These are phyloP conservation scores for Phengaris alcon DNA, from an alignment of 2,888 invertebrate species.

Conservation along the genomic window DNA sequence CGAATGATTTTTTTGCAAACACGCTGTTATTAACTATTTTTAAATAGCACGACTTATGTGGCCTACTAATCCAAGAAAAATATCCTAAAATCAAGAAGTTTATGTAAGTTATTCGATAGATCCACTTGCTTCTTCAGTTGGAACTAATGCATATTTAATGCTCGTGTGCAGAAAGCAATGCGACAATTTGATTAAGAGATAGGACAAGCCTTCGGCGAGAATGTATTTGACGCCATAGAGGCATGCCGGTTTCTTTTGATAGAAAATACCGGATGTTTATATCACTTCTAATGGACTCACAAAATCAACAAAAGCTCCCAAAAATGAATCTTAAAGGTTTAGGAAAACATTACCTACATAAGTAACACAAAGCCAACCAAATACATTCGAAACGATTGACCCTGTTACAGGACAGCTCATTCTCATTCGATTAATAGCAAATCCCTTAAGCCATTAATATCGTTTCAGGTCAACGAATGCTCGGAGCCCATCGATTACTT, in stretches of 20 bases:
- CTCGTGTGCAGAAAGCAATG: slow-evolving; percentile 36
- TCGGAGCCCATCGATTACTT: slow-evolving; percentile 12
- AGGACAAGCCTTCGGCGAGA: too few relatives aligned
- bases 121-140: slow-evolving; percentile 42
- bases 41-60: background rate
- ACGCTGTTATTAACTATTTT: background rate
- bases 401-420: background rate
- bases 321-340: too few relatives aligned
- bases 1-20: background rate
- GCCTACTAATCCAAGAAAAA: background rate
- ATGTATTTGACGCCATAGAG: too few relatives aligned
- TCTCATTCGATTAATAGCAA: slow-evolving; percentile 5
- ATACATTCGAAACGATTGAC: background rate
- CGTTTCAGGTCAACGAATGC: slow-evolving; percentile 22
- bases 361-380: too few relatives aligned
- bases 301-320: too few relatives aligned
- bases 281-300: too few relatives aligned
- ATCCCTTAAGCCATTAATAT: slow-evolving; percentile 6
- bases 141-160: slow-evolving; percentile 47
- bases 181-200: slow-evolving; percentile 30
- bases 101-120: slow-evolving; percentile 39
- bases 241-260: too few relatives aligned
- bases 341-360: too few relatives aligned
- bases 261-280: too few relatives aligned
- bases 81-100: slow-evolving; percentile 26